Conservation (phyloP, 1,140 invertebrate genomes). For the Andricus grossulariae region DNA sequence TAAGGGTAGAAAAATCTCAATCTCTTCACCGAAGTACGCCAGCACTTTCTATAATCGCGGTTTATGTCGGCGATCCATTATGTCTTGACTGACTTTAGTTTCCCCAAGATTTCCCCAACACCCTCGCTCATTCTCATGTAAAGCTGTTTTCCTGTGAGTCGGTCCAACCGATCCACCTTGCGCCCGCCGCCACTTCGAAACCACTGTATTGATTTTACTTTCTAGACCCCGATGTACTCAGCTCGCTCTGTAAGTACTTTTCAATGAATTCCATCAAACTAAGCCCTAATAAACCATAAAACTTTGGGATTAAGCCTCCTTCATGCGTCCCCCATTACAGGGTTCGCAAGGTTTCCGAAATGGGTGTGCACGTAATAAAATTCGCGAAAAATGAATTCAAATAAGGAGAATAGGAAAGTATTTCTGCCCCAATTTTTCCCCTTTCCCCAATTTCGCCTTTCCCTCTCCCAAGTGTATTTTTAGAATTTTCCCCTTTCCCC, state of each 20-base stretch:
- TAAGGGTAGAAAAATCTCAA: slow-evolving; percentile 9
- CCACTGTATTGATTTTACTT: slow-evolving; percentile 67
- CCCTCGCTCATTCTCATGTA: slow-evolving; percentile 58
- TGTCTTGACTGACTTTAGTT: slow-evolving; percentile 47
- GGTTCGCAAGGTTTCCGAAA: background rate
- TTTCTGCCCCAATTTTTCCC: too few relatives aligned
- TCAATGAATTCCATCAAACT: slow-evolving; percentile 69
- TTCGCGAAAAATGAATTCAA: background rate
- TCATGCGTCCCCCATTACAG: slow-evolving; percentile 5
- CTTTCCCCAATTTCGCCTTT: too few relatives aligned
- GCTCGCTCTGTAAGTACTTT: slow-evolving; percentile 57
- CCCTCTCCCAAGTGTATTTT: too few relatives aligned
- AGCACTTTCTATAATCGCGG: slow-evolving; percentile 56
- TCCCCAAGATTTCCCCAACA: slow-evolving; percentile 42
- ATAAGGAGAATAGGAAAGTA: background rate
- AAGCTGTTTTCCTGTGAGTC: slow-evolving; percentile 56
- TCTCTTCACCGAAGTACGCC: background rate
- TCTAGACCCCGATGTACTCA: slow-evolving; percentile 47
- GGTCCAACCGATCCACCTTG: slow-evolving; percentile 46
- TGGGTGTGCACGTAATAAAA: background rate
- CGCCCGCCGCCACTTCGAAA: slow-evolving; percentile 38
- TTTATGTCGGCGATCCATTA: slow-evolving; percentile 60
- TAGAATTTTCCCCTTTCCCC: too few relatives aligned
- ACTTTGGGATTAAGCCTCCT: slow-evolving; percentile 46
- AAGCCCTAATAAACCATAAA: slow-evolving; percentile 75